A percentile compares a stretch with the other conserved stretches of the same genome.
Conservation (phyloP, 53 echinoderm and acorn worm genomes). For the Echinarachnius parma region DNA sequence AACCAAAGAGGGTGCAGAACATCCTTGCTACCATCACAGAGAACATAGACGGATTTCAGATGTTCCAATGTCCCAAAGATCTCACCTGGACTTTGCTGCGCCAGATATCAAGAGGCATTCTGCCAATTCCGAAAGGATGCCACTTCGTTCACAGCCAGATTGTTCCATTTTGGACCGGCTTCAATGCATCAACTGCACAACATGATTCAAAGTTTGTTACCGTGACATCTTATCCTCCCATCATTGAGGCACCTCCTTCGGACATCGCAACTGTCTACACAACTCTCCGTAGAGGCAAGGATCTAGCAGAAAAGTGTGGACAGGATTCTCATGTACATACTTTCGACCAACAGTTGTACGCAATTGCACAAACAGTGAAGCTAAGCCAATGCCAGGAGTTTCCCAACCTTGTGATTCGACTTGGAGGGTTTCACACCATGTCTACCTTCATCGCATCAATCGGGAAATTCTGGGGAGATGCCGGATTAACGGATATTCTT, state of each 20-base stretch:
- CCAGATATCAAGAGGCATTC: not conserved
- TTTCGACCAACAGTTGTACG: conserved; percentile 47
- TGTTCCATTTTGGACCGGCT: conserved; percentile 48
- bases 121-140: not conserved
- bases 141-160: not conserved
- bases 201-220: conserved; percentile 11
- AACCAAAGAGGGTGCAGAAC: conserved; percentile 10
- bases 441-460: conserved; percentile 43
- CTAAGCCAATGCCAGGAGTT: conserved; percentile 28
- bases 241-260: conserved; percentile 38
- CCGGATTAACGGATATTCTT: conserved; percentile 20
- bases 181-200: conserved; percentile 25
- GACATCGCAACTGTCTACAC: conserved; percentile 48
- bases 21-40: too few relatives aligned
- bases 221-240: conserved; percentile 31
- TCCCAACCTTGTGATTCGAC: conserved; percentile 29
- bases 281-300: conserved; percentile 1
- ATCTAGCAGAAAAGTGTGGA: conserved; percentile 36
- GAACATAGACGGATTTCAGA: not conserved
- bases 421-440: conserved; percentile 49
- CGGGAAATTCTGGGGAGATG: conserved; percentile 55
- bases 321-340: conserved; percentile 37
- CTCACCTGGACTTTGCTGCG: conserved; percentile 2
- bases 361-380: conserved; percentile 39
- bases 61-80: not conserved